These are phyloP conservation scores for Chrysolina oricalcia DNA, from an alignment of 2,888 invertebrate species.

Conservation along the genomic window DNA sequence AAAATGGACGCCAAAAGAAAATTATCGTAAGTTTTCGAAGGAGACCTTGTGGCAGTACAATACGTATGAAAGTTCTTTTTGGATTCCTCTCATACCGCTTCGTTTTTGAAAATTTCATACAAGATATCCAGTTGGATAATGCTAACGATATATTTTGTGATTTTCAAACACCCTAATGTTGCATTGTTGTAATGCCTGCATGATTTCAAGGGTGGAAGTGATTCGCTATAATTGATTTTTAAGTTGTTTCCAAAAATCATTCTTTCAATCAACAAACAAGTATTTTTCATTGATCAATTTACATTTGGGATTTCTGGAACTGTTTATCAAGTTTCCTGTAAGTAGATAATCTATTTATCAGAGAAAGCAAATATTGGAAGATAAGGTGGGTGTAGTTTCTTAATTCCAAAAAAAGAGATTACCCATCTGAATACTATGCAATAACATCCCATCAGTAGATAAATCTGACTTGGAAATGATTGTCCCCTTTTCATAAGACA, in stretches of 20 bases:
- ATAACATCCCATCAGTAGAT: too few relatives aligned
- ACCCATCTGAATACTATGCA: too few relatives aligned
- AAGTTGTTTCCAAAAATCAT: conserved; percentile 24
- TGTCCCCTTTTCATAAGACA: too few relatives aligned
- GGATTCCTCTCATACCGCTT: background rate
- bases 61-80: background rate
- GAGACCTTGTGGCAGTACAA: conserved; percentile 1
- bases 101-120: background rate
- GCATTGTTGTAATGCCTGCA: background rate
- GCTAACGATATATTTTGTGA: background rate
- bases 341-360: too few relatives aligned
- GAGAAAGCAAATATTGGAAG: too few relatives aligned
- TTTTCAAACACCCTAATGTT: conserved; percentile 4
- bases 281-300: background rate
- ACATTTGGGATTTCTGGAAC: too few relatives aligned
- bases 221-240: conserved; percentile 43
- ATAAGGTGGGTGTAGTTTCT: too few relatives aligned
- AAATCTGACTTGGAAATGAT: too few relatives aligned
- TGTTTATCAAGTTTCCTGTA: too few relatives aligned
- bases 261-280: background rate
- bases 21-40: conserved; percentile 58
- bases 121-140: background rate
- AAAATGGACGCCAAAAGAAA: conserved; percentile 59
- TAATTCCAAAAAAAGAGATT: too few relatives aligned
- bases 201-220: conserved; percentile 34